Evolutionary conservation across 2,113 vertebrate genomes (phyloP), one percentile per base, ranked within the genome.

Genomic region (Chroicocephalus ridibundus): DNA sequence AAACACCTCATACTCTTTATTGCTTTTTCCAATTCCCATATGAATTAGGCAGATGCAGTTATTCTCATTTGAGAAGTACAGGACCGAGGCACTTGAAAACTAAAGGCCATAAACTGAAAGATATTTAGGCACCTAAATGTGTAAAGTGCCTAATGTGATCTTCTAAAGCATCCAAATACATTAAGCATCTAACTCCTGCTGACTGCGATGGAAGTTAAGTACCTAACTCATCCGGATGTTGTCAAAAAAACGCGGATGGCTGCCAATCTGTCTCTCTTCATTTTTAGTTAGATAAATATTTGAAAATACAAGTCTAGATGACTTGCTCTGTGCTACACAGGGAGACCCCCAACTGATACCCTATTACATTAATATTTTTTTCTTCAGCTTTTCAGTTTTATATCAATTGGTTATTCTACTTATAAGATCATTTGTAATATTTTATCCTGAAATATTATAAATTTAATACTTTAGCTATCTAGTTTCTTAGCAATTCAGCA

Each of bases 111-210:
- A 85, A 93, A 76, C 7, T 66, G 55, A 79, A 85, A 90, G 64
- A 54, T 77, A 80, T 82, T 97, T 93, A 79, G 86, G 47, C 62
- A 88, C 51, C 58, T 88, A 58, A 82, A 68, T 58, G 40, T 65
- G 80, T 91, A 25, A 84, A 82, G 47, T 82, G 49, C 18, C 78
- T 94, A 57, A 91, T 89, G 49, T 93, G 85, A 85, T 95, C 77
- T 94, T 83, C 62, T 88, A 52, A 94, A 87, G 70, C 81, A 94
- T 93, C 46, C n/a, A 70, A 90, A 78, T 60, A 71, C 69, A 78
- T 95, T 91, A 95, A 85, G 66, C 31, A 58, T 85, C 52, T 51
- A 94, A 18, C 58, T 96, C 66, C 82, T 83, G 85, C 85, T 94
- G 94, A 42, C 81, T 94, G 70, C 1, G 2, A 68, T 89, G 80